Conservation (phyloP, 2,888 invertebrate species). For the Leptinotarsa tumamoca region DNA sequence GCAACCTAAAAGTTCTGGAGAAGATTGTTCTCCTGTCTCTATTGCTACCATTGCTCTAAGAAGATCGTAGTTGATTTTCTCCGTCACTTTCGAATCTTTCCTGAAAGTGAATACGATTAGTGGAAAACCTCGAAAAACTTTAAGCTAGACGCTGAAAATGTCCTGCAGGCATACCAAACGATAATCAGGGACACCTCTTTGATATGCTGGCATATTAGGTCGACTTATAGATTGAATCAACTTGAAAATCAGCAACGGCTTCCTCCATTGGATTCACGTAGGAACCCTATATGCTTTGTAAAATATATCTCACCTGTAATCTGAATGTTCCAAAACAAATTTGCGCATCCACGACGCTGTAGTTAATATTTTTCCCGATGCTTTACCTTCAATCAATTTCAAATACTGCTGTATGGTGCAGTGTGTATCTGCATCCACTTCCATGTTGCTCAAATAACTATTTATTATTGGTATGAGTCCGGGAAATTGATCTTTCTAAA, state of each 20-base stretch:
- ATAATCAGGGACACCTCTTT: too few species aligned
- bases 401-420: slow-evolving; percentile 97
- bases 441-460: slow-evolving; percentile 93
- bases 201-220: too few species aligned
- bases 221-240: too few species aligned
- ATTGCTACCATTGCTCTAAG: slow-evolving; percentile 80
- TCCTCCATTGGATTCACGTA: not conserved
- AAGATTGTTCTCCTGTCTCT: slow-evolving; percentile 76
- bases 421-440: slow-evolving; percentile 97
- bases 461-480: slow-evolving; percentile 95
- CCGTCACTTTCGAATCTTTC: slow-evolving; percentile 89
- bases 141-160: too few species aligned
- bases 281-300: not conserved
- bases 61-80: slow-evolving; percentile 91
- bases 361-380: slow-evolving; percentile 90
- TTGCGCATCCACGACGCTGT: slow-evolving; percentile 95
- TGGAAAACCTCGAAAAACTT: too few species aligned
- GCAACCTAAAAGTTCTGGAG: slow-evolving; percentile 81
- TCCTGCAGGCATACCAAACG: too few species aligned
- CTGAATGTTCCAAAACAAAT: slow-evolving; percentile 89
- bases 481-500: slow-evolving; percentile 86
- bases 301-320: slow-evolving; percentile 79
- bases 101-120: slow-evolving; percentile 64
- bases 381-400: slow-evolving; percentile 87
- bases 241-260: too few species aligned